Conservation (phyloP, 1,140 invertebrate genomes). For the Wasmannia auropunctata region DNA sequence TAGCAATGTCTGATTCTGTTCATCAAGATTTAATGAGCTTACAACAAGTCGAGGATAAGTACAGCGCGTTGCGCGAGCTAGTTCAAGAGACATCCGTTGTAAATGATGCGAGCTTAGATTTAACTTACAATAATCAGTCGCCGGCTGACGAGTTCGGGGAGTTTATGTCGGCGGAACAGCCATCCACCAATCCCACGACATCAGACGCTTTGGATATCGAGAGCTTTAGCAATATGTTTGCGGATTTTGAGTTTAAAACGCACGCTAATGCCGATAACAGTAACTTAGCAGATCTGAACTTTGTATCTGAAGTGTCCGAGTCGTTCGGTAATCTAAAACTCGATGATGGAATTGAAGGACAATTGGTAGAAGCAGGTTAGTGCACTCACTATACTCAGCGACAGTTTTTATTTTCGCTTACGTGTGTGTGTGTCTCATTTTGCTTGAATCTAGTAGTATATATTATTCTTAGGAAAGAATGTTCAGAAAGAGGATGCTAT, state of each 20-base stretch:
- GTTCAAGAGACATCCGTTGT: constrained; percentile 74
- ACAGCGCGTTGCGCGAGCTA: constrained; percentile 84
- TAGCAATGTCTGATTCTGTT: constrained; percentile 65
- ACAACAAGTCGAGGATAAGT: constrained; percentile 83
- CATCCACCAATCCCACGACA: constrained; percentile 49
- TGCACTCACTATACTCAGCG: neutral
- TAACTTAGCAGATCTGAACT: constrained; percentile 70
- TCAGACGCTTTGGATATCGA: constrained; percentile 66
- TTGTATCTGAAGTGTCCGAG: constrained; percentile 80
- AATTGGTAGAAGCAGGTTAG: constrained; percentile 46
- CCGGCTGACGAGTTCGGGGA: constrained; percentile 87
- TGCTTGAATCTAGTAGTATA: constrained; percentile 48
- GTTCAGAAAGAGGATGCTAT: constrained; percentile 81
- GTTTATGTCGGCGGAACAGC: constrained; percentile 85
- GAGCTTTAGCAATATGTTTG: constrained; percentile 79
- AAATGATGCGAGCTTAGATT: constrained; percentile 57
- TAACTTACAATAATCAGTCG: constrained; percentile 63
- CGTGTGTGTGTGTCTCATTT: constrained; percentile 16
- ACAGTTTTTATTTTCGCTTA: constrained; percentile 42
- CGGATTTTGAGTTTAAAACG: constrained; percentile 80
- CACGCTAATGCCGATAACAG: constrained; percentile 64
- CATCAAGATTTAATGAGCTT: constrained; percentile 82
- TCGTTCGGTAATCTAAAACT: constrained; percentile 80
- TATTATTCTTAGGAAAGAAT: constrained; percentile 78
- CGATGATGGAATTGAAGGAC: constrained; percentile 67